A percentile compares a stretch with the other conserved stretches of the same genome.
Evolutionary conservation across 2,797 vertebrate genomes (phyloP).

Genomic region (Channallabes apus): DNA sequence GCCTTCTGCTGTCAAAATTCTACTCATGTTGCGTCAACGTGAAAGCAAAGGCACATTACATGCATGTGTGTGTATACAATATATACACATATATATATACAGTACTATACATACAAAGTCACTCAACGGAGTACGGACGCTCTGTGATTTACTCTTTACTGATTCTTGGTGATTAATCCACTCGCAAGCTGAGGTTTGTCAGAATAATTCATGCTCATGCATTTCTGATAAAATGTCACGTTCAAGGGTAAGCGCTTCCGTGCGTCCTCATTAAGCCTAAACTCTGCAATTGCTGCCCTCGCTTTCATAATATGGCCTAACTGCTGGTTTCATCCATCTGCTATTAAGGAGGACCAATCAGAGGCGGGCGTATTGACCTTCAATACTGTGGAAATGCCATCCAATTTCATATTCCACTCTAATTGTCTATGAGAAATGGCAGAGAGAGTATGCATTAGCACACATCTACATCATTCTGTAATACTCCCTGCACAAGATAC

Average conservation of each 20-base stretch:
- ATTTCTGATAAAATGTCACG: slow-evolving; percentile 62
- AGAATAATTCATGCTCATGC: slow-evolving; percentile 43
- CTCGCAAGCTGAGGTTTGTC: slow-evolving; percentile 9
- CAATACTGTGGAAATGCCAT: slow-evolving; percentile 29
- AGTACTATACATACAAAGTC: neutral
- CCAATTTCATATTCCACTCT: slow-evolving; percentile 35
- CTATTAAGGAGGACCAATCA: slow-evolving; percentile 13
- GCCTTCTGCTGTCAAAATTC: slow-evolving; percentile 20
- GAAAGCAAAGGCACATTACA: neutral
- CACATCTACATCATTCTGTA: neutral
- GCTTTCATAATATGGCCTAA: slow-evolving; percentile 50
- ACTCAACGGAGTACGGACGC: neutral
- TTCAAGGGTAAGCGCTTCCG: slow-evolving; percentile 33
- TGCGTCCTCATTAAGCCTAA: slow-evolving; percentile 43
- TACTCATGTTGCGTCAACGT: slow-evolving; percentile 35
- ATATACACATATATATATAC: neutral
- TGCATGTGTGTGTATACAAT: neutral
- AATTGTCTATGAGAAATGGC: neutral
- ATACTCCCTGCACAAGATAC: neutral
- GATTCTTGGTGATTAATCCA: neutral
- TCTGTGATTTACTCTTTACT: slow-evolving; percentile 8
- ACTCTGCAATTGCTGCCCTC: slow-evolving; percentile 37
- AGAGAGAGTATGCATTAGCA: slow-evolving; percentile 16
- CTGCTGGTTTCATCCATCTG: slow-evolving; percentile 52
- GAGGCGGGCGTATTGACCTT: slow-evolving; percentile 32